These are phyloP conservation scores for Macrobrachium nipponense DNA, from an alignment of 1,140 invertebrate species.

Conservation along the genomic window DNA sequence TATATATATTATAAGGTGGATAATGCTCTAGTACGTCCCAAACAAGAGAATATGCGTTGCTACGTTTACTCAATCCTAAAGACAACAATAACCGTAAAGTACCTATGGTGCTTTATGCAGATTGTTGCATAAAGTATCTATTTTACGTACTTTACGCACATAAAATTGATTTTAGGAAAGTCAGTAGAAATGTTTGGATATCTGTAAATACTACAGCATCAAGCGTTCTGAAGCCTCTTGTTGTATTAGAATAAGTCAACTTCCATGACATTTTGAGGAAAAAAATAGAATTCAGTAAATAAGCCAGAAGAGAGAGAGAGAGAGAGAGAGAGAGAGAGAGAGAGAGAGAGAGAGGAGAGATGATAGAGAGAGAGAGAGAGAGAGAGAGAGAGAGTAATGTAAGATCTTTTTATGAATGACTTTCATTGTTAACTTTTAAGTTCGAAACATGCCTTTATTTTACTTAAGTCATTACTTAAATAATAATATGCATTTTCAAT, in stretches of 20 bases:
- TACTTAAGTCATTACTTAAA: no score
- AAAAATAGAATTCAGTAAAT: neutral
- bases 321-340: conserved; percentile 26
- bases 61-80: no score
- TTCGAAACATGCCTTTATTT: neutral
- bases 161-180: no score
- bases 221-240: neutral
- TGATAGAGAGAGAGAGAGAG: conserved; percentile 13
- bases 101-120: no score
- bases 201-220: no score
- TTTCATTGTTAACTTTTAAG: neutral
- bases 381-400: neutral
- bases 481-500: no score
- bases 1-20: neutral
- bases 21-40: no score
- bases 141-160: no score
- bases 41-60: no score
- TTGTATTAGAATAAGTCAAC: neutral
- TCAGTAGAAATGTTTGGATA: no score
- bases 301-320: neutral
- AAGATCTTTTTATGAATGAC: neutral
- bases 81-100: no score
- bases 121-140: no score
- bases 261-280: neutral
- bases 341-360: conserved; percentile 20